Evolutionary conservation across 2,113 vertebrate genomes (phyloP), one percentile per base, ranked within the genome.

Genomic region (Ariopsis seemanni): DNA sequence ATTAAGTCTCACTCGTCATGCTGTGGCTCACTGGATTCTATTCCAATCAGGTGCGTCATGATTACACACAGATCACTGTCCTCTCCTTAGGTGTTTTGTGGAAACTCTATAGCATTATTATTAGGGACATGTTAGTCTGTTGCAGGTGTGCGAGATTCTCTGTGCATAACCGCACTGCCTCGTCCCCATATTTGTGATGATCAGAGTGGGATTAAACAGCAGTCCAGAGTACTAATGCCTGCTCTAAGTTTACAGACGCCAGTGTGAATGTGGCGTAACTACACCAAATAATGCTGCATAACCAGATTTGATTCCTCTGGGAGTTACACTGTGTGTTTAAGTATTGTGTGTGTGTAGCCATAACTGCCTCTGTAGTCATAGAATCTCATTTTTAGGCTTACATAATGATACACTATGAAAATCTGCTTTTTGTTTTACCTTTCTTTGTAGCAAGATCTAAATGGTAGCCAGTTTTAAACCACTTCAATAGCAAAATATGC

Each of bases 61-160:
- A 86, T 83, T 78, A 69, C 74, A 84, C 81, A 62, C 58, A 87
- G 82, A 84, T 65, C 71, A 72, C 71, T 60, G 42, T 53, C 8
- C 71, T 79, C 22, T 57, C 52, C 5, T 78, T 83, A 42, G 55
- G 82, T 78, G n/a, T 53, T 85, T 58, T 55, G 58, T 79, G 82
- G 60, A 77, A 88, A 84, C 82, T 77, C 52, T 67, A 11, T 78
- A 79, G 65, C 77, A 10, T 53, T 53, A 53, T 53, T 53, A 53
- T 53, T 11, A 53, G 77, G 22, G 42, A 82, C 83, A 83, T 79
- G 67, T 84, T 84, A 53, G 42, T 75, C 57, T 27, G 25, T 48
- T 67, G 48, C 74, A 86, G 22, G 27, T 63, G 52, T 4, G 0
- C 22, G 80, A 84, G 80, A 57, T 77, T 69, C 7, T 71, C 62